Percentiles rank a stretch among this genome's conserved stretches.
These are phyloP conservation scores for Coelogynopora nodosa DNA, from an alignment of 2,888 invertebrate genomes.

Conservation along the genomic window DNA sequence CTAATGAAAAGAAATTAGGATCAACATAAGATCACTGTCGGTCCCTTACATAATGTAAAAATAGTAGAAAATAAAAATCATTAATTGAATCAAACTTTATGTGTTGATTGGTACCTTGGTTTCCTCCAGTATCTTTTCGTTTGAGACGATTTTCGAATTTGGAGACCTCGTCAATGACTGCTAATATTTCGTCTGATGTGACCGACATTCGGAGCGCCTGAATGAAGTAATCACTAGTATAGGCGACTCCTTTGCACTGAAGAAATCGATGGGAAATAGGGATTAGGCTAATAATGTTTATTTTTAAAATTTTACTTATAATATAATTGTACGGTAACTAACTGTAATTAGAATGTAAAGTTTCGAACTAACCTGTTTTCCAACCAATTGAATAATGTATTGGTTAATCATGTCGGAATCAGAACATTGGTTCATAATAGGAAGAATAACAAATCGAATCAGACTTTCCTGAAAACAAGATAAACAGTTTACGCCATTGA, in stretches of 20 bases:
- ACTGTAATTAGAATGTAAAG: too few relatives aligned
- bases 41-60: too few relatives aligned
- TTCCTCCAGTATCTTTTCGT: constrained; percentile 79
- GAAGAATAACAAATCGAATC: neutral
- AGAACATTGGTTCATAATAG: constrained; percentile 59
- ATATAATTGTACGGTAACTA: too few relatives aligned
- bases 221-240: constrained; percentile 80
- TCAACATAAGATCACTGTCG: too few relatives aligned
- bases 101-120: too few relatives aligned
- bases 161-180: constrained; percentile 62
- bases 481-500: too few relatives aligned
- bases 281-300: neutral
- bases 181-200: constrained; percentile 76
- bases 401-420: constrained; percentile 89
- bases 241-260: constrained; percentile 74
- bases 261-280: constrained; percentile 49
- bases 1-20: too few relatives aligned
- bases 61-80: too few relatives aligned
- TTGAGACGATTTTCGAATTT: constrained; percentile 62
- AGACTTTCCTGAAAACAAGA: neutral
- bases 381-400: constrained; percentile 79
- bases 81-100: too few relatives aligned
- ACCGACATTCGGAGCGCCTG: constrained; percentile 76
- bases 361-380: constrained; percentile 54
- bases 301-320: too few relatives aligned